Base-by-base conservation (phyloP, 2,888 invertebrate genomes). In the Tinea semifulvella region DNA sequence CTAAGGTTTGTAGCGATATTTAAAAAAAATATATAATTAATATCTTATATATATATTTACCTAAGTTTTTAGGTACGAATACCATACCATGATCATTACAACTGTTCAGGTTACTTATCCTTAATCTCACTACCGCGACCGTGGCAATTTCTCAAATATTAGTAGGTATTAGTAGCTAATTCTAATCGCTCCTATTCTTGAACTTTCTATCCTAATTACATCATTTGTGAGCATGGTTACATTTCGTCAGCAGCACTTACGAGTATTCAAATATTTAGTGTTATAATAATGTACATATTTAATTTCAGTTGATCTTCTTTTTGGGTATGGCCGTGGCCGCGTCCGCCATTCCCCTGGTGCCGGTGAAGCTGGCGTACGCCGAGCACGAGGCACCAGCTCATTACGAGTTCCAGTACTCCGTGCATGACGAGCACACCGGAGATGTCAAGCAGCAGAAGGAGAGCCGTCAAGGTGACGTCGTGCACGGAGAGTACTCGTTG, bases 401-500 rank as follows among this genome's bases (percentile, higher is more conserved):
- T 50, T 79, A 79, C 62, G 71, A 75, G 44, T 79, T 67, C 64
- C 58, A 62, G 19, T 79, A 80, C 65, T 71, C 75, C 46, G 76
- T 80, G 44, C 72, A 76, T 48, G 80, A 80, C 51, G 54, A 58
- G 1, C 69, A 71, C 56, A 71, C 59, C 55, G 79, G 80, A 2
- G 81, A 81, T 57, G 58, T 76, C 51, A 81, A 81, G 57, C 63
- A 76, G 52, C 80, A 80, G 61, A 65, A 74, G 52, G 81, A 81
- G 51, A 54, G 63, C 42, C 79, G 80, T 51, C 54, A 58, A 49
- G 79, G 79, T 2, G 74, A 81, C 54, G 60, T 56, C 47, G 74
- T 80, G 36, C 74, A 74, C 40, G 80, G 81, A 48, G 73, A 68
- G 19, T 80, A 81, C 66, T 76, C 80, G 3, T 66, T 81, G n/a